A percentile compares a stretch with the other conserved stretches of the same genome.
Conservation (phyloP, 2,888 invertebrate genomes). For the Rhingia rostrata region DNA sequence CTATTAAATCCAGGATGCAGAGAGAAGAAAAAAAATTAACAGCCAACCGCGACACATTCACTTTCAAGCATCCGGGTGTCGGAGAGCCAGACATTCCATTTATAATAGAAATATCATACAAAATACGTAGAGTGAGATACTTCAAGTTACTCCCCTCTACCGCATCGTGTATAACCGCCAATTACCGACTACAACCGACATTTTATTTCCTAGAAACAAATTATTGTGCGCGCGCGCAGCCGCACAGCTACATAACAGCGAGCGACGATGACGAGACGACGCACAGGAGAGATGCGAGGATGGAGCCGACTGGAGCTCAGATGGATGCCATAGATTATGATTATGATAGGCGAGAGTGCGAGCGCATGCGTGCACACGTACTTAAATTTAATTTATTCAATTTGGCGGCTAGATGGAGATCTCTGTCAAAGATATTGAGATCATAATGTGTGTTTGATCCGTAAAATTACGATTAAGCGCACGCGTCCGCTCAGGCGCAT, state of each 20-base stretch:
- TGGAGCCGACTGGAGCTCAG: conserved; percentile 14
- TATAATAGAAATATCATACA: conserved; percentile 50
- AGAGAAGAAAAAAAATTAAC: conserved; percentile 4
- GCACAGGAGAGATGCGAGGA: no score
- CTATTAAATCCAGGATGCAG: conserved; percentile 12
- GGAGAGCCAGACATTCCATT: conserved; percentile 10
- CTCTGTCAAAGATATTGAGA: conserved; percentile 60
- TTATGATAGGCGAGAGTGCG: conserved; percentile 55
- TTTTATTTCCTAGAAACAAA: conserved; percentile 68
- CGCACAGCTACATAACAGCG: conserved; percentile 11
- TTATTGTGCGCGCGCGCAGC: conserved; percentile 14
- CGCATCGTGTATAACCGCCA: conserved; percentile 16
- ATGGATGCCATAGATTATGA: conserved; percentile 57
- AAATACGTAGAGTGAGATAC: conserved; percentile 13
- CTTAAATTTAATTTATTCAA: conserved; percentile 64
- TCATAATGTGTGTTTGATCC: conserved; percentile 59
- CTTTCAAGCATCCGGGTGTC: conserved; percentile 62
- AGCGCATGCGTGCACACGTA: conserved; percentile 65
- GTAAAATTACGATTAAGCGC: conserved; percentile 37
- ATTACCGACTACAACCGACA: conserved; percentile 38
- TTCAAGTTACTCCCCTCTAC: conserved; percentile 15
- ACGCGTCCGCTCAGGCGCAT: conserved; percentile 6
- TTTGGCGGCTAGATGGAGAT: conserved; percentile 59
- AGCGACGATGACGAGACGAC: background rate
- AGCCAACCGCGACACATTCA: conserved; percentile 33